Conservation (phyloP, 2,113 vertebrate genomes). For the Bothrops jararaca region DNA sequence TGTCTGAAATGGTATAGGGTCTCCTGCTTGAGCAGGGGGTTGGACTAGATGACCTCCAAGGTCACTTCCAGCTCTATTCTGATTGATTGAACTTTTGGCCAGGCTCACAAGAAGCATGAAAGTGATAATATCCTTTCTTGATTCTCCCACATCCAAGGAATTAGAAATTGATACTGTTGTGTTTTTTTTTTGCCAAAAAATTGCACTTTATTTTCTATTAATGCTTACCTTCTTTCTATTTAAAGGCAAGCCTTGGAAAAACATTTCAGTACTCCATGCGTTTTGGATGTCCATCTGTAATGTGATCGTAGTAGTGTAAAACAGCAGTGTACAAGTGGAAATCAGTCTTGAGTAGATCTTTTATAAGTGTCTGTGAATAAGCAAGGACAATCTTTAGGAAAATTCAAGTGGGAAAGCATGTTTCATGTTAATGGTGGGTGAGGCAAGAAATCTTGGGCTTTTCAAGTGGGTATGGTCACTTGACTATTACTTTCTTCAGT, state of each 20-base stretch:
- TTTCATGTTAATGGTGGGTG: background rate
- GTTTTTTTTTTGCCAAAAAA: slow-evolving; percentile 10
- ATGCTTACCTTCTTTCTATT: background rate
- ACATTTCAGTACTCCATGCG: background rate
- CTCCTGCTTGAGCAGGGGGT: too few species aligned
- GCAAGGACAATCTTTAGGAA: background rate
- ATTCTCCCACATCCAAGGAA: background rate
- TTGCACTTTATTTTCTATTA: slow-evolving; percentile 4
- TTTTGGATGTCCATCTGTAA: background rate
- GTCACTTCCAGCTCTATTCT: too few species aligned
- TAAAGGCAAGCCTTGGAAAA: background rate
- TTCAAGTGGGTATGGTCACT: background rate
- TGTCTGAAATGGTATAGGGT: too few species aligned
- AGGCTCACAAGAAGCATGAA: background rate
- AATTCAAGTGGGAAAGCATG: background rate
- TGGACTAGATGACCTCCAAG: too few species aligned
- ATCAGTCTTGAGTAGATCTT: too few species aligned
- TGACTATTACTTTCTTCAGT: background rate
- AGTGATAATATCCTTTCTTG: background rate
- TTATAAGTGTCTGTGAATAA: too few species aligned
- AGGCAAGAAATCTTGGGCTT: background rate
- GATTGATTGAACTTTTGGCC: background rate
- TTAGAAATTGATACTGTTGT: background rate
- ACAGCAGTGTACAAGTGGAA: too few species aligned
- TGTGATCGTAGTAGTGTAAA: too few species aligned